Percentiles rank a stretch among this genome's conserved stretches.
Conservation (phyloP, 2,797 vertebrate genomes). For the Spatula versicolor region DNA sequence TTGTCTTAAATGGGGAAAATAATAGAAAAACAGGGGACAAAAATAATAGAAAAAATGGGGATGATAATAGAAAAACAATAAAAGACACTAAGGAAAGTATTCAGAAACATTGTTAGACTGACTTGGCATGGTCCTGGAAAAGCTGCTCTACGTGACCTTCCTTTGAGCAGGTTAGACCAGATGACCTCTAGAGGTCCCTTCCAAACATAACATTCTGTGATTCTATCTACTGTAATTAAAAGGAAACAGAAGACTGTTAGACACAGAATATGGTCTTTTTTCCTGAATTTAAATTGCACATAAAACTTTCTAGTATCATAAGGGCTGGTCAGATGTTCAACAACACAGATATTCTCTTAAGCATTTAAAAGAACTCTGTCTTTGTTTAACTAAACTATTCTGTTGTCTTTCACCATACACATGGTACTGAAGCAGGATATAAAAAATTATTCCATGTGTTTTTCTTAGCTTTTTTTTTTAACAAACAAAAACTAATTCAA, state of each 20-base stretch:
- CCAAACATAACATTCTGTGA: background rate
- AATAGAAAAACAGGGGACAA: background rate
- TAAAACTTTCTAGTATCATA: background rate
- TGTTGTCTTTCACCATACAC: background rate
- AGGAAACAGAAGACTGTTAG: background rate
- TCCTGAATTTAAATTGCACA: background rate
- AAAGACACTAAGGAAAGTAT: background rate
- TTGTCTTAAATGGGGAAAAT: background rate
- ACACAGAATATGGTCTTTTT: background rate
- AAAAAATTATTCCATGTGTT: background rate
- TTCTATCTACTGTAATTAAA: background rate
- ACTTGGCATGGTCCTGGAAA: background rate
- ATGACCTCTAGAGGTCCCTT: background rate
- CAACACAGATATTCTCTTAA: background rate
- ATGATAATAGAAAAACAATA: background rate
- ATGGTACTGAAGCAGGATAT: slow-evolving; percentile 13
- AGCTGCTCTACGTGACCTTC: background rate
- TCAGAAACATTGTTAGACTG: background rate
- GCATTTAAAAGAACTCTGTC: background rate
- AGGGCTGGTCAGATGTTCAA: background rate
- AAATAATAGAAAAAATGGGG: too few relatives aligned
- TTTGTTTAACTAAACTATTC: slow-evolving; percentile 16
- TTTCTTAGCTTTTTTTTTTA: background rate
- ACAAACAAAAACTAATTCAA: too few relatives aligned
- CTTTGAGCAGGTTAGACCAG: background rate